Base-by-base conservation (phyloP, 1,140 invertebrate species). In the Atopsyche davidsoni region DNA sequence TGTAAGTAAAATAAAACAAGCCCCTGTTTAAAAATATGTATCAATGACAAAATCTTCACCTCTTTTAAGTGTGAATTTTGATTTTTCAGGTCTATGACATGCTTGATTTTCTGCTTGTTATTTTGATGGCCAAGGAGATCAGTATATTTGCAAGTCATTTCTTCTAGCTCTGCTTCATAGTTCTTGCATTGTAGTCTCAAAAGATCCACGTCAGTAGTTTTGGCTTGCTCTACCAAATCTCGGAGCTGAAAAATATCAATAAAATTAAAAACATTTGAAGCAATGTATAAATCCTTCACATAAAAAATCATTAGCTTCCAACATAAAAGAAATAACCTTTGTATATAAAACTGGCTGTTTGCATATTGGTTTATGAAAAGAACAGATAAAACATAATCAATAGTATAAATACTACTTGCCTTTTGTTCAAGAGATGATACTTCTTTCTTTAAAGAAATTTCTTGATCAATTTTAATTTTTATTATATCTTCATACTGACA, bases 101-200 rank as follows among this genome's bases (percentile, higher is more conserved):
- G 78, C 48, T 80, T 79, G 21, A 84, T 81, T 60, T 80, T 83
- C 58, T 85, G 82, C 51, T 78, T 81, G 45, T 79, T 75, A 60
- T 85, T 86, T 46, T 82, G 79, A 58, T 85, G 80, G 2, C 80
- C 81, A 4, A 85, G 60, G 39, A 82, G 60, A 47, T 79, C 71
- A 1, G 77, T 77, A 61, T 82, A 83, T 57, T 82, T 78, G 32
- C 71, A 61, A 13, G 71, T 70, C 22, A 83, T 64, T 51, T 79
- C 75, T 51, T 69, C 58, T 23, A 74, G 51, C 53, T 71, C 67
- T n/a, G 59, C 62, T 58, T 73, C 68, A 36, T 73, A 64, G 51
- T 63, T 61, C 45, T 71, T 65, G 10, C 49, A 52, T 6, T 48
- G 49, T 14, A 44, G 24, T 21, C 25, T 17, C 7, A 56, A 25